phyloP scores from a whole-genome alignment of 2,797 vertebrate species.

The Pempheris klunzingeri region DNA sequence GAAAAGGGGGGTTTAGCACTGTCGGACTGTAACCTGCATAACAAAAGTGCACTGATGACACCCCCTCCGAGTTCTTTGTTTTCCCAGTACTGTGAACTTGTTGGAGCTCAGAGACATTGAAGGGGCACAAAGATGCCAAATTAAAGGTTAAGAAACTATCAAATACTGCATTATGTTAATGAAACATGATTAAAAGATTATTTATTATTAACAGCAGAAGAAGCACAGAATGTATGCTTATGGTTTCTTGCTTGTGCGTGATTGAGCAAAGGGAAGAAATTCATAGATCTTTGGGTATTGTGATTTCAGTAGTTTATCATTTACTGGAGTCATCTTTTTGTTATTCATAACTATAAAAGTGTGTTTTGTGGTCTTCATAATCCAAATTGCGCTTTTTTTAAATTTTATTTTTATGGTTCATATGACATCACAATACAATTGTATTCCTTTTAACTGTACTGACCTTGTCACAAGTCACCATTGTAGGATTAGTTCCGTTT shows the following conservation, averaged over 20 bases:
- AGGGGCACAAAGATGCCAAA: conserved; percentile 37
- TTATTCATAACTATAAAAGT: conserved; percentile 17
- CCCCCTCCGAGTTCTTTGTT: conserved; percentile 15
- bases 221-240: conserved; percentile 24
- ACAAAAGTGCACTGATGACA: conserved; percentile 61
- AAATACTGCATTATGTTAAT: conserved; percentile 14
- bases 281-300: neutral
- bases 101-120: conserved; percentile 29
- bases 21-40: conserved; percentile 30
- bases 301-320: conserved; percentile 3
- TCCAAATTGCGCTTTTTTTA: conserved; percentile 21
- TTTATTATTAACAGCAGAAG: conserved; percentile 8
- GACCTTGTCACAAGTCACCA: neutral
- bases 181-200: conserved; percentile 3
- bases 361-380: conserved; percentile 44
- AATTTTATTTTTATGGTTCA: neutral
- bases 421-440: neutral
- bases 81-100: conserved; percentile 9
- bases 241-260: conserved; percentile 1
- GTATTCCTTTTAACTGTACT: neutral
- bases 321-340: neutral
- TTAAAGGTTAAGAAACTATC: neutral
- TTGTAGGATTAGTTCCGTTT: conserved; percentile 19
- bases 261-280: neutral
- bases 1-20: conserved; percentile 26